Evolutionary conservation across 1,140 invertebrate species (phyloP).

Genomic region (Propsilocerus akamusi): DNA sequence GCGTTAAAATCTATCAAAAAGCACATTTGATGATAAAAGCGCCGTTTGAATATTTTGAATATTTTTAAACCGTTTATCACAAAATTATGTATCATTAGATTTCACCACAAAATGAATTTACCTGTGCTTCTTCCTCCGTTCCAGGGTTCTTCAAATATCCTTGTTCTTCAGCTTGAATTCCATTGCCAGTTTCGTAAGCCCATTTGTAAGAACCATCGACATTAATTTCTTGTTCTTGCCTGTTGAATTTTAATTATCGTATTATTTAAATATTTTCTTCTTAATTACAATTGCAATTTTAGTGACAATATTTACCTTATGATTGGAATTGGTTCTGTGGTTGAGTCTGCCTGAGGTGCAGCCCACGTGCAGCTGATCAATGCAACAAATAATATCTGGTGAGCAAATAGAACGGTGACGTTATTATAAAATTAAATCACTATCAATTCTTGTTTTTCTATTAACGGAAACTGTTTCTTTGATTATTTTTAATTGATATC

Average conservation of each 20-base stretch:
- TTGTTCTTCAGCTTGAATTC: conserved; percentile 41
- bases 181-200: conserved; percentile 42
- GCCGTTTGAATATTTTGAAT: no score
- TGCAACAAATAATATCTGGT: conserved; percentile 7
- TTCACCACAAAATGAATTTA: no score
- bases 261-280: neutral
- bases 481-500: no score
- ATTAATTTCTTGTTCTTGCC: conserved; percentile 38
- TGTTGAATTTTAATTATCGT: conserved; percentile 5
- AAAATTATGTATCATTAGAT: no score
- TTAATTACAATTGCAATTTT: neutral
- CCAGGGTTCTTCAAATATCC: conserved; percentile 48
- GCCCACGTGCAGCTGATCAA: conserved; percentile 24
- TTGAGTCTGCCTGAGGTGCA: conserved; percentile 26
- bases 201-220: conserved; percentile 46
- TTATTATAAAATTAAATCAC: no score
- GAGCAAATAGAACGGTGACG: neutral
- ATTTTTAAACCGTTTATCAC: no score
- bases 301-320: conserved; percentile 16
- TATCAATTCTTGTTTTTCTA: no score
- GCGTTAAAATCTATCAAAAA: no score
- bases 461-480: no score
- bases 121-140: conserved; percentile 35
- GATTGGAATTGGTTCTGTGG: conserved; percentile 34
- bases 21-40: no score